Base-by-base conservation (phyloP, 1,140 invertebrate species). In the Zophobas morio region DNA sequence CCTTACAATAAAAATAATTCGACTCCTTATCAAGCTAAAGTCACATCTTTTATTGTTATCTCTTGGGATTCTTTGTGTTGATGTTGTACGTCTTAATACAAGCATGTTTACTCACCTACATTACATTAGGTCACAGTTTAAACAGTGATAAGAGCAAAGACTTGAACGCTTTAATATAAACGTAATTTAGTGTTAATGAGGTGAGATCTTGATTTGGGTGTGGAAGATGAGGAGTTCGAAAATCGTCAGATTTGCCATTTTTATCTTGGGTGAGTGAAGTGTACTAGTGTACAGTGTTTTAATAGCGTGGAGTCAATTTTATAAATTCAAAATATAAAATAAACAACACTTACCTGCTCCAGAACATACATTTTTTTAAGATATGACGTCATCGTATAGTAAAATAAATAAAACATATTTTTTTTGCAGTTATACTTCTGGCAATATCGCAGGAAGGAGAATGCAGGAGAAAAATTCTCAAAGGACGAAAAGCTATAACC, bases 401-500 rank as follows among this genome's bases (percentile, higher is more conserved):
- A 20, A 20, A 20, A 20, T 20, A 20, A 46, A 57, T 57, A 57
- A 33, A 57, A 57, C 35, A 57, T 57, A 5, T 4, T 4, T 57
- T 34, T 40, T 35, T 87, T 89, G 78, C 84, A 93, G 92, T 93
- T 39, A 82, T 93, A n/a, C 78, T 92, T 73, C 90, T 92, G 51
- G 88, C 91, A 2, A 88, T 92, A 4, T 87, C 90, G 79, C 89
- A 91, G 80, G 92, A 93, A 87, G 88, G 88, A 36, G 93, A 95
- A 85, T 93, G 89, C 6, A 89, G 93, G 83, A 89, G 94, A 81
- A 94, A 92, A 85, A 93, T 95, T 83, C 86, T 94, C 42, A 88
- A 91, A 78, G 93, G 93, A 71, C 88, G 94, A 76, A 92, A 93
- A 87, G 91, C 93, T 2, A 89, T 95, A 79, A 94, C 90, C 0